Evolutionary conservation across 2,888 invertebrate genomes (phyloP).

Genomic region (Euplexia lucipara): DNA sequence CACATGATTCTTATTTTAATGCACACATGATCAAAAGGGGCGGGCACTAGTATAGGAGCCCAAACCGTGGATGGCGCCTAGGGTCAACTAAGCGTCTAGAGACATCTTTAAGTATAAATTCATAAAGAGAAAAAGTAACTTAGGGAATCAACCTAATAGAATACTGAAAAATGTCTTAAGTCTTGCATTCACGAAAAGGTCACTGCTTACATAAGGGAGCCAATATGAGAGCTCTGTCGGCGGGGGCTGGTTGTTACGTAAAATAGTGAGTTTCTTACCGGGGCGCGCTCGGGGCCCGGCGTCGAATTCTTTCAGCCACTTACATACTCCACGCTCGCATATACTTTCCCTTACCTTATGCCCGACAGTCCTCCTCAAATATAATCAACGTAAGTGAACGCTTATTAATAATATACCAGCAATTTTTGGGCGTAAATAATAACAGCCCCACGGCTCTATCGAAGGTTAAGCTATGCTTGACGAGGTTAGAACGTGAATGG

Average conservation of each 20-base stretch:
- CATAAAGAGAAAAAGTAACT: slow-evolving; percentile 16
- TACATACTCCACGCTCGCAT: slow-evolving; percentile 38
- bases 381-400: slow-evolving; percentile 47
- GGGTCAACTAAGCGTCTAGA: too few relatives aligned
- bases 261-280: slow-evolving; percentile 58
- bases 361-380: slow-evolving; percentile 35
- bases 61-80: too few relatives aligned
- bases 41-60: too few relatives aligned
- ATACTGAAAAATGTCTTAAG: slow-evolving; percentile 47
- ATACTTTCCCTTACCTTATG: slow-evolving; percentile 44
- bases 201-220: slow-evolving; percentile 60
- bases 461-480: too few relatives aligned
- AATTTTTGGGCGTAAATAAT: too few relatives aligned
- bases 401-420: slow-evolving; percentile 37
- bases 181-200: slow-evolving; percentile 59
- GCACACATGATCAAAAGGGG: too few relatives aligned
- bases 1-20: too few relatives aligned
- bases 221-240: slow-evolving; percentile 53
- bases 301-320: slow-evolving; percentile 48
- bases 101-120: too few relatives aligned
- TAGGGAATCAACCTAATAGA: slow-evolving; percentile 29
- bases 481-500: too few relatives aligned
- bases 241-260: slow-evolving; percentile 54
- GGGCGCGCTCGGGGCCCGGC: slow-evolving; percentile 19
- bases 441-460: too few relatives aligned